A percentile compares a stretch with the other conserved stretches of the same genome.
phyloP scores from a whole-genome alignment of 2,113 vertebrate species.

The Aspiorhynchus laticeps region DNA sequence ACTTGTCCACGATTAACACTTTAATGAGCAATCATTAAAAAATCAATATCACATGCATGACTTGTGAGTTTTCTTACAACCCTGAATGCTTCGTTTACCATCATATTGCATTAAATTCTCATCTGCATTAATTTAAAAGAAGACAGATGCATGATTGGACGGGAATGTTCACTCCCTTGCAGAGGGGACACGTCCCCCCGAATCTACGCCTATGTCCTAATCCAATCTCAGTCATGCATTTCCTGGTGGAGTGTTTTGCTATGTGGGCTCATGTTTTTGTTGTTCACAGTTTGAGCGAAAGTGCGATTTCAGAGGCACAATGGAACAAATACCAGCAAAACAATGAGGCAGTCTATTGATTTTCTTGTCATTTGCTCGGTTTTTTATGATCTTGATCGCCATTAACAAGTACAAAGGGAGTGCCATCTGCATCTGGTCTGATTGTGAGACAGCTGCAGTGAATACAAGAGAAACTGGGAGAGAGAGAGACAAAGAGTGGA shows the following conservation, averaged over 20 bases:
- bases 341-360: slow-evolving; percentile 54
- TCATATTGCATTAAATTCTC: background rate
- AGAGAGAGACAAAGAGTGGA: slow-evolving; percentile 43
- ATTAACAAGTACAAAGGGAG: slow-evolving; percentile 53
- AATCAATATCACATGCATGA: background rate
- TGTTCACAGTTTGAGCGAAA: slow-evolving; percentile 40
- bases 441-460: slow-evolving; percentile 45
- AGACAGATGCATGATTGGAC: background rate
- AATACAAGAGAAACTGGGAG: slow-evolving; percentile 51
- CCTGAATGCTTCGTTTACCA: background rate
- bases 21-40: background rate
- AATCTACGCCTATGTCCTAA: background rate
- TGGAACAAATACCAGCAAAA: slow-evolving; percentile 43
- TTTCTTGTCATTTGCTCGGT: slow-evolving; percentile 48
- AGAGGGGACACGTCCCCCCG: background rate
- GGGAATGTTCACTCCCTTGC: background rate
- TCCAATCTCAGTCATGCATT: slow-evolving; percentile 10
- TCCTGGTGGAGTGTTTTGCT: slow-evolving; percentile 1
- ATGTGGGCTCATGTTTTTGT: slow-evolving; percentile 25
- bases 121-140: background rate
- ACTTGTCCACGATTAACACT: background rate
- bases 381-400: slow-evolving; percentile 54
- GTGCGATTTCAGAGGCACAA: slow-evolving; percentile 43
- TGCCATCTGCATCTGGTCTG: slow-evolving; percentile 54
- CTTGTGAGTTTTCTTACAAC: background rate